phyloP scores from a whole-genome alignment of 2,113 vertebrate genomes.

The Peromyscus californicus region DNA sequence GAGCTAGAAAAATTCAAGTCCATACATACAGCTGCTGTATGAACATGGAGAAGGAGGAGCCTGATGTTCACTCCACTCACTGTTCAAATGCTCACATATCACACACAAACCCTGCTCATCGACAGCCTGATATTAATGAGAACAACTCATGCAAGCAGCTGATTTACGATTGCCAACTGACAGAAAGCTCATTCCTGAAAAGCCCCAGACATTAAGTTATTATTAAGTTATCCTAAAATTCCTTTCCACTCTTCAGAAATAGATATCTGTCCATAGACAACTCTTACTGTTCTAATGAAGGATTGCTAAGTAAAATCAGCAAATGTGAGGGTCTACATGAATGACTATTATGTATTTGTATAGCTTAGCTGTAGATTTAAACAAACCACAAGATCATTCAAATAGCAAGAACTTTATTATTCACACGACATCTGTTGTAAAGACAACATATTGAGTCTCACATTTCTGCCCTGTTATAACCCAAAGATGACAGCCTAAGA shows the following conservation, averaged over 20 bases:
- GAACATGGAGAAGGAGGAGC: not conserved
- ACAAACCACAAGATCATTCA: not conserved
- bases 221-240: not conserved
- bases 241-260: not conserved
- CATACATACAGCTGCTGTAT: not conserved
- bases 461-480: not conserved
- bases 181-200: not conserved
- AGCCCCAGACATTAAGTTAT: not conserved
- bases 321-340: not conserved
- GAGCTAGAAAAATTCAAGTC: not conserved
- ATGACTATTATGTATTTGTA: not conserved
- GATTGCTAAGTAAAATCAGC: not conserved
- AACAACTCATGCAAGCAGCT: not conserved
- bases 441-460: not conserved
- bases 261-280: not conserved
- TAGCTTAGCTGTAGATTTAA: not conserved
- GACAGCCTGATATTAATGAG: not conserved
- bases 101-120: not conserved
- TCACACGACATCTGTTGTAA: not conserved
- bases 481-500: not conserved
- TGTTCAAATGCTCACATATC: not conserved
- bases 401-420: not conserved
- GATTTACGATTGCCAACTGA: slow-evolving; percentile 23
- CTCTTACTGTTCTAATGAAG: not conserved
- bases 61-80: not conserved